These are phyloP conservation scores for Harpagifer antarcticus DNA, from an alignment of 2,797 vertebrate species.

Conservation along the genomic window DNA sequence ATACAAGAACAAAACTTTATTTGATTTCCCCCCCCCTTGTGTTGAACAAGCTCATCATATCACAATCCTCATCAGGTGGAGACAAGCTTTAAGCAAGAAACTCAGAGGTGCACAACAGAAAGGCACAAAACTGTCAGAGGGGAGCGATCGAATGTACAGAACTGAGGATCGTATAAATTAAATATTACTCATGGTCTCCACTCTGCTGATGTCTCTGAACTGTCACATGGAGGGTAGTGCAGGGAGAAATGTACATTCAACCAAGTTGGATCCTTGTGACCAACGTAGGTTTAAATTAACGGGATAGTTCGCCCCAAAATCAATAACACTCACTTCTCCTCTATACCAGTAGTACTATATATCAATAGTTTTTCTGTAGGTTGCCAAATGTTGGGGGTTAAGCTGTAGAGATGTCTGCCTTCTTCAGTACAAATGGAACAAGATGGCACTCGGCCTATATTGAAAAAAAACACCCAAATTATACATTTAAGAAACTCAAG, in stretches of 20 bases:
- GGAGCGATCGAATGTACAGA: conserved; percentile 26
- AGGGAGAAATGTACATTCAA: conserved; percentile 10
- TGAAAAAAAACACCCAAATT: too few species aligned
- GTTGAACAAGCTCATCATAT: conserved; percentile 73
- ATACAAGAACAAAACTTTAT: conserved; percentile 86
- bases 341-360: too few species aligned
- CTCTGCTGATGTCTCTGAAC: neutral
- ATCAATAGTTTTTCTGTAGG: too few species aligned
- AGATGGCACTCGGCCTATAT: too few species aligned
- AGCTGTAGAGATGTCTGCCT: too few species aligned
- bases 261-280: conserved; percentile 7
- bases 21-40: conserved; percentile 69
- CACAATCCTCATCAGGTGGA: conserved; percentile 79
- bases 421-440: too few species aligned
- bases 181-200: neutral
- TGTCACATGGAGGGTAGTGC: neutral
- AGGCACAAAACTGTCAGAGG: conserved; percentile 74
- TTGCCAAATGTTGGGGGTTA: too few species aligned
- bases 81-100: conserved; percentile 67
- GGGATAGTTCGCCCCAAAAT: too few species aligned
- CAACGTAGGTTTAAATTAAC: neutral
- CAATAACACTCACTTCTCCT: too few species aligned
- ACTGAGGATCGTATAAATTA: conserved; percentile 17
- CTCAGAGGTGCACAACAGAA: conserved; percentile 76
- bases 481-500: too few species aligned